Base-by-base conservation (phyloP, 92 coral and sea anemone genomes). In the Metridium senile region DNA sequence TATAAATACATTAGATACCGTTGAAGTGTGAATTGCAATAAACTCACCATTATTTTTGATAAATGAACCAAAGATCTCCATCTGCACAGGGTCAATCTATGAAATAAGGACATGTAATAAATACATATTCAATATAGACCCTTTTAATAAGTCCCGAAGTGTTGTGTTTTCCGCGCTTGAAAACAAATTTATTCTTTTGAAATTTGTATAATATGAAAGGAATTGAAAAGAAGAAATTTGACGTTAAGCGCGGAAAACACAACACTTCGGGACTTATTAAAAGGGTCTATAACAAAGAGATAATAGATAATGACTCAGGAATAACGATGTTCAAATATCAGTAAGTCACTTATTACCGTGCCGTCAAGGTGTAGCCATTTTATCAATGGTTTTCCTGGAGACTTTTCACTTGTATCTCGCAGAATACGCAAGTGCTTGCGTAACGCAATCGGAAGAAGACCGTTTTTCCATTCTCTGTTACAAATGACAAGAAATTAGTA, bases 341-440 rank as follows among this genome's bases (percentile, higher is more conserved):
- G 49, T 39, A 6, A 39, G 13, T 39, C 49, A 22, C 22, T 22
- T 23, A 59, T 22, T 80, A 95, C 99, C 90, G 81, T 87, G 69
- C 99, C 97, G 74, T 95, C 99, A 57, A 95, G 83, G 79, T 95
- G 99, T 58, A 95, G 93, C 99, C 99, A 95, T 70, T 95, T 95
- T 86, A 88, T 88, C 77, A 95, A 72, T 33, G 95, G 93, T 59
- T 93, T 92, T 39, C 89, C 75, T 33, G 76, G 70, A 1, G 78
- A 26, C 66, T 87, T 82, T 61, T 49, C 79, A 10, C 72, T 79
- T 62, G 75, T 81, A 71, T 95, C 99, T 74, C 87, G 92, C 2
- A 91, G 82, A 77, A 81, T 68, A 59, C 87, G 88, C 26, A 86
- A 92, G 21, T 95, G 99, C 45, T 83, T 88, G 61, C 99, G 93